Base-by-base conservation (phyloP, 1,140 invertebrate species). In the Babylonia areolata region DNA sequence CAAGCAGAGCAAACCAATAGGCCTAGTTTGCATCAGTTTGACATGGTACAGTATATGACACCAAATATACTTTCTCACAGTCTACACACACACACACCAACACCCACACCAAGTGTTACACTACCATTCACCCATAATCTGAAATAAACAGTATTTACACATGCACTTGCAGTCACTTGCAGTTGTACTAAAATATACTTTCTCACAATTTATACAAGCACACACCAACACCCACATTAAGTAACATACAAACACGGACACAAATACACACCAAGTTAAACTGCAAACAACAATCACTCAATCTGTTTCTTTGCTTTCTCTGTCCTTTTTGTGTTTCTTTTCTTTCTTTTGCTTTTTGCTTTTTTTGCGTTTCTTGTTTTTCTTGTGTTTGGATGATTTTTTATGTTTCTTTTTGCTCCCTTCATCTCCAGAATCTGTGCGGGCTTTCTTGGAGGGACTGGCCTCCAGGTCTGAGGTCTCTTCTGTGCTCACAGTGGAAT, bases 311-410 rank as follows among this genome's bases (percentile, higher is more conserved):
- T 73, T 54, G 11, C 58, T 46, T 80, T 88, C 83, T 87, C 88
- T 79, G 12, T 87, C 82, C 77, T 90, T 87, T 83, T 88, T 90
- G 73, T 88, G 84, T 75, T 90, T 90, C 82, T 88, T 89, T 46
- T 89, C 79, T n/a, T 87, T 81, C 71, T 87, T 87, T 20, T 87
- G 79, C 81, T 83, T 83, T 69, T 88, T 86, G n/a, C 51, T 75
- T 37, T 85, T 87, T 46, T 89, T 87, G 51, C 86, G 42, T 28
- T 89, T 84, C 75, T 87, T 77, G 31, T 86, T 81, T 33, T 89
- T 77, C 42, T 84, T 86, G n/a, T 87, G 73, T 54, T 83, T 75
- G 40, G 54, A 83, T 40, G 46, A 46, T 54, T 88, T 85, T 46
- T 85, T 87, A 42, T 87, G 84, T 77, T 85, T 86, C 9, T 84